Evolutionary conservation across 1,140 invertebrate genomes (phyloP).

Genomic region (Drosophila nigromelanica): DNA sequence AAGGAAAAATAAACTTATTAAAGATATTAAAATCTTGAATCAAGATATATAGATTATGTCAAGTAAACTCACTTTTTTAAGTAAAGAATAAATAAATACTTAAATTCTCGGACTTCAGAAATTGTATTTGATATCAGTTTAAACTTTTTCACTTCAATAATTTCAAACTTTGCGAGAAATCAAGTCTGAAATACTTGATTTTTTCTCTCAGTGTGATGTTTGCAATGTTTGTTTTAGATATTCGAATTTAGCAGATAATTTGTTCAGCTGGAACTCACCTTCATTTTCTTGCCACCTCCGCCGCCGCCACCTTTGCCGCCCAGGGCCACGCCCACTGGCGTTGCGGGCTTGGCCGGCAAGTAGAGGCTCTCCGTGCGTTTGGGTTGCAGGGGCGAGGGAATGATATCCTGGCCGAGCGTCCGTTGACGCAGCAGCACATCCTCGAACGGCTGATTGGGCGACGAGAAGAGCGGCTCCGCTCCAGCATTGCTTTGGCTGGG

Average conservation of each 20-base stretch:
- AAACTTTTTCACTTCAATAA: too few relatives aligned
- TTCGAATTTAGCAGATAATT: background rate
- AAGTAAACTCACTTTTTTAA: too few relatives aligned
- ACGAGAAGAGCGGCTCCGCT: conserved; percentile 61
- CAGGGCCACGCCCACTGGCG: conserved; percentile 84
- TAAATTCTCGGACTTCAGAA: too few relatives aligned
- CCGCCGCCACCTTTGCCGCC: conserved; percentile 84
- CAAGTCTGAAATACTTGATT: too few relatives aligned
- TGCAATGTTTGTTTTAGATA: too few relatives aligned
- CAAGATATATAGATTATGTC: too few relatives aligned
- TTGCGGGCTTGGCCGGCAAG: conserved; percentile 85
- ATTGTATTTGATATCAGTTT: too few relatives aligned
- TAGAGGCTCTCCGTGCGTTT: conserved; percentile 94
- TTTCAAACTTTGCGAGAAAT: too few relatives aligned
- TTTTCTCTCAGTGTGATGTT: too few relatives aligned
- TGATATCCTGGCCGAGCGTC: conserved; percentile 93
- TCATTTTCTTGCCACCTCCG: conserved; percentile 83
- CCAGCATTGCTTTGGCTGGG: conserved; percentile 56
- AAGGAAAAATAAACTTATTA: too few relatives aligned
- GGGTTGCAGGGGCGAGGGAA: conserved; percentile 92
- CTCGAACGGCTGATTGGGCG: conserved; percentile 88
- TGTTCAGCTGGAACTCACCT: conserved; percentile 59
- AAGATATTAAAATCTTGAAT: too few relatives aligned
- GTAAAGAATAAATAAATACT: too few relatives aligned
- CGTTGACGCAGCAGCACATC: conserved; percentile 91